phyloP scores from a whole-genome alignment of 2,113 vertebrate genomes.

The Oostethus manadensis region DNA sequence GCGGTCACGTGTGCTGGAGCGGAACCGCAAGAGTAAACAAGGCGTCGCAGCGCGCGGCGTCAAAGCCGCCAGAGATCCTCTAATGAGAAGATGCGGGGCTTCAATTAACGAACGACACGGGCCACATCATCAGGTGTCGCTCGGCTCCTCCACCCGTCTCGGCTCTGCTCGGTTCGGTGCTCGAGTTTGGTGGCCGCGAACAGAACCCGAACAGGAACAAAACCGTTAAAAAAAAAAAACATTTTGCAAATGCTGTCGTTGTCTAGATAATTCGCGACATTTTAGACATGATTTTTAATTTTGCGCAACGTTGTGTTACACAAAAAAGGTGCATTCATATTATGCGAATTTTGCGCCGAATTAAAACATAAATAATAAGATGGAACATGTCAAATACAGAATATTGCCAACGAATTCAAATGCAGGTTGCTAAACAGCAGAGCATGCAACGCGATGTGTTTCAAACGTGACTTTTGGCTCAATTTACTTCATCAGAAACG shows the following conservation, averaged over 20 bases:
- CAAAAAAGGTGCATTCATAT: not conserved
- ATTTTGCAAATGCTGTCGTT: not conserved
- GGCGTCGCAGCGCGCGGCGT: slow-evolving; percentile 65
- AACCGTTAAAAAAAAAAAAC: no score
- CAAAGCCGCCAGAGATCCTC: slow-evolving; percentile 87
- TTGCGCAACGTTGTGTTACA: not conserved
- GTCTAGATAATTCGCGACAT: not conserved
- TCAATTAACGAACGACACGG: slow-evolving; percentile 98
- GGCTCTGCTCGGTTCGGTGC: not conserved
- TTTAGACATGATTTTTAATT: not conserved
- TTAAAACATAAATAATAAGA: not conserved
- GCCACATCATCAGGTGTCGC: slow-evolving; percentile 95
- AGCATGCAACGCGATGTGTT: not conserved
- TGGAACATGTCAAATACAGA: not conserved
- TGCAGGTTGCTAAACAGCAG: not conserved
- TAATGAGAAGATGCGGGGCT: slow-evolving; percentile 90
- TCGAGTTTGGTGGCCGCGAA: not conserved
- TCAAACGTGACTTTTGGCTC: not conserved
- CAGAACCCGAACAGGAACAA: no score
- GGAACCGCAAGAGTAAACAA: slow-evolving; percentile 49
- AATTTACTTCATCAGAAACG: not conserved
- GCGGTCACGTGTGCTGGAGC: not conserved
- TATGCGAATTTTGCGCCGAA: not conserved
- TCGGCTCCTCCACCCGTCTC: slow-evolving; percentile 78
- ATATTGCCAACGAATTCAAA: not conserved